Conservation (phyloP, 2,888 invertebrate genomes). For the Anthrax anthrax region DNA sequence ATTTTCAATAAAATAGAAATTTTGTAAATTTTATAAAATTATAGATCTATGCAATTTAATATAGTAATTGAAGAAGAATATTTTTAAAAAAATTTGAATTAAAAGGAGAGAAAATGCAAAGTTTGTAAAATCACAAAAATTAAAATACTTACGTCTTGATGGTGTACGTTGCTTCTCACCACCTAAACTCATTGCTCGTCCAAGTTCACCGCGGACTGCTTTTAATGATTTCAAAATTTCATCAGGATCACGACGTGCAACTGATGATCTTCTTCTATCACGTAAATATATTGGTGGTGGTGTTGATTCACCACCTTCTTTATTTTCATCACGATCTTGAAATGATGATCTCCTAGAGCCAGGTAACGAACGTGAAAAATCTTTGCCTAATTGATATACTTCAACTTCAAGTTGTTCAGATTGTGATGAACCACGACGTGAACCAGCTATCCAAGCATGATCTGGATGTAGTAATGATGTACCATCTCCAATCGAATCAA, state of each 20-base stretch:
- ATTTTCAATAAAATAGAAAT: not conserved
- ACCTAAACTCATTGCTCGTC: conserved; percentile 66
- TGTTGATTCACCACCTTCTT: conserved; percentile 37
- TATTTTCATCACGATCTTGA: conserved; percentile 50
- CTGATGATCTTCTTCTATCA: conserved; percentile 66
- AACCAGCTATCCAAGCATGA: conserved; percentile 65
- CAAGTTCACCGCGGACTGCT: conserved; percentile 68
- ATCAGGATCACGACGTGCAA: conserved; percentile 69
- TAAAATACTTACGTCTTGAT: conserved; percentile 53
- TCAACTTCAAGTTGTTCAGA: conserved; percentile 76
- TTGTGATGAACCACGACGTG: conserved; percentile 75
- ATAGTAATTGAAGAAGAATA: too few relatives aligned
- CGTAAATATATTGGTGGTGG: conserved; percentile 41
- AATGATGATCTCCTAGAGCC: conserved; percentile 75
- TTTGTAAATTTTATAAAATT: too few relatives aligned
- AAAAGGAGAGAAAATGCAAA: not conserved
- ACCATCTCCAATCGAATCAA: conserved; percentile 61
- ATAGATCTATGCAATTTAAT: too few relatives aligned
- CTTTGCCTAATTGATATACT: conserved; percentile 70
- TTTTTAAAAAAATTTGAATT: too few relatives aligned
- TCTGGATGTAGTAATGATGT: conserved; percentile 71
- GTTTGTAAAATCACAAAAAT: too few relatives aligned
- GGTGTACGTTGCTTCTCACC: conserved; percentile 39
- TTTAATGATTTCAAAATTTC: conserved; percentile 69
- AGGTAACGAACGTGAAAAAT: conserved; percentile 72